Evolutionary conservation across 2,113 vertebrate species (phyloP).

Genomic region (Carassius carassius): DNA sequence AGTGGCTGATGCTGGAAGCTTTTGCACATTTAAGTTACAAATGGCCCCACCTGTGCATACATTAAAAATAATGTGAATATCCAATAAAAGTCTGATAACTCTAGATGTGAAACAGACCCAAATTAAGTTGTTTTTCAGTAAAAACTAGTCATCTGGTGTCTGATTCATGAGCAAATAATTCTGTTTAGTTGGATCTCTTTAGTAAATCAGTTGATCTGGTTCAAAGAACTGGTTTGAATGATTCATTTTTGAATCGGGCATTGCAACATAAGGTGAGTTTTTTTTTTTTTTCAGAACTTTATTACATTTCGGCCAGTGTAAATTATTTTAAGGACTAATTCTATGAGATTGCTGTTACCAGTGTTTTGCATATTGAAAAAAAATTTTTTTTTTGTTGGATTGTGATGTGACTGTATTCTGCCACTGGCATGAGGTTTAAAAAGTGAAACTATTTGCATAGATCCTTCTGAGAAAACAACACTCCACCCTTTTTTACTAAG

Average conservation of each 20-base stretch:
- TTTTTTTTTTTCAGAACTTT: background rate
- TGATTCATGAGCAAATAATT: background rate
- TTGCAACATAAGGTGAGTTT: background rate
- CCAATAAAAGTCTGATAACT: background rate
- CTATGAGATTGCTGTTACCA: background rate
- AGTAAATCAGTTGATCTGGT: background rate
- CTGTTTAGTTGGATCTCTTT: background rate
- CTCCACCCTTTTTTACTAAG: background rate
- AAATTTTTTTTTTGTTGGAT: no score
- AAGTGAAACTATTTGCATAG: conserved; percentile 21
- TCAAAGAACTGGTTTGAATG: background rate
- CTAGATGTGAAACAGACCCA: background rate
- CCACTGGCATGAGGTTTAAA: conserved; percentile 32
- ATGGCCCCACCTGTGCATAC: background rate
- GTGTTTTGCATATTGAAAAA: background rate
- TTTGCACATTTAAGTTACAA: no score
- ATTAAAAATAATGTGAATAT: background rate
- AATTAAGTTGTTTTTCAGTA: background rate
- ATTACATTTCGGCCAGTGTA: background rate
- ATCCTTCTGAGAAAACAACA: background rate
- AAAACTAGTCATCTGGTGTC: background rate
- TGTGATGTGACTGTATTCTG: conserved; percentile 22
- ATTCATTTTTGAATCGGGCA: background rate
- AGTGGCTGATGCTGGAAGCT: no score
- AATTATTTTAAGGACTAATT: background rate